phyloP scores from a whole-genome alignment of 2,888 invertebrate species.

The Anticlea derivata region DNA sequence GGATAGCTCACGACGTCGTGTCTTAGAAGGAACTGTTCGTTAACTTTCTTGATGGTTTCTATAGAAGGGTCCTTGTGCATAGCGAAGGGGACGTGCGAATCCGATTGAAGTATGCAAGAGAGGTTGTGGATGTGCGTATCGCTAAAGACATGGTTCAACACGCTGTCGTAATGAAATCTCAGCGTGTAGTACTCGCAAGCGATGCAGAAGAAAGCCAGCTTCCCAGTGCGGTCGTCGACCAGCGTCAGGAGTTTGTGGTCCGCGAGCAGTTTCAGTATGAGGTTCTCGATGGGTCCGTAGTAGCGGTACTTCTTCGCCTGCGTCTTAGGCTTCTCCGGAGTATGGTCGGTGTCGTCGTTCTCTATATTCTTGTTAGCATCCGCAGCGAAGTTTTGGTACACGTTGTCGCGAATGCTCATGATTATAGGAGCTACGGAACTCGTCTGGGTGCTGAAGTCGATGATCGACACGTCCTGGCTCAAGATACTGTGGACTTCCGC shows the following conservation, averaged over 20 bases:
- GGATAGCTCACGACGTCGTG: constrained; percentile 54
- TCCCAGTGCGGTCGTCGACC: constrained; percentile 75
- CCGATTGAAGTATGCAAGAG: constrained; percentile 67
- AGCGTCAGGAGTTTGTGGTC: constrained; percentile 71
- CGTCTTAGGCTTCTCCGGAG: constrained; percentile 66
- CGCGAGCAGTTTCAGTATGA: constrained; percentile 62
- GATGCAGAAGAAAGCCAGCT: constrained; percentile 76
- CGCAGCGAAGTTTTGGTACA: constrained; percentile 72
- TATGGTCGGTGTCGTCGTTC: constrained; percentile 67
- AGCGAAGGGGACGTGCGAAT: constrained; percentile 64
- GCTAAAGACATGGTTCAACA: constrained; percentile 74
- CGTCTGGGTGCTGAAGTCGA: constrained; percentile 68
- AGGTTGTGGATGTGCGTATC: constrained; percentile 72
- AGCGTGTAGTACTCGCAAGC: constrained; percentile 77
- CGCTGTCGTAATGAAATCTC: constrained; percentile 75
- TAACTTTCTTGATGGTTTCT: constrained; percentile 69
- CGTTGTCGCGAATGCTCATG: constrained; percentile 79
- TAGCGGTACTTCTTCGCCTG: constrained; percentile 73
- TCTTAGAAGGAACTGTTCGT: constrained; percentile 62
- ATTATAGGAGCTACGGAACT: constrained; percentile 76
- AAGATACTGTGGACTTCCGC: constrained; percentile 64
- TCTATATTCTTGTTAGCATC: constrained; percentile 75
- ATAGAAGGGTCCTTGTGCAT: constrained; percentile 53
- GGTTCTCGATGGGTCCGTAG: constrained; percentile 73
- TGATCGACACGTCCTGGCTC: constrained; percentile 54